Base-by-base conservation (phyloP, 2,797 vertebrate species). In the Moxostoma hubbsi region DNA sequence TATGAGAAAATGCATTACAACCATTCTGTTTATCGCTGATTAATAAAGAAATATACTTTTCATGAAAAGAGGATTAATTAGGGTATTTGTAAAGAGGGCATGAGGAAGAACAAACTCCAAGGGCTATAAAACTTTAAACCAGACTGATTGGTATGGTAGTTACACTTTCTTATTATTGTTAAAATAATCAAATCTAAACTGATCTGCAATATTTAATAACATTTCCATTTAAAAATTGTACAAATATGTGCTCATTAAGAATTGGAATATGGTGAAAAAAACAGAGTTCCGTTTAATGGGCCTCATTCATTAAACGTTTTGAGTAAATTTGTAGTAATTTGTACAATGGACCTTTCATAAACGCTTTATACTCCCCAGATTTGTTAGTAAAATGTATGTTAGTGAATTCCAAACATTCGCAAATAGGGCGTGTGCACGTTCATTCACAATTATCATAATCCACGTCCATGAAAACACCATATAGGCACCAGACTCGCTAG, bases 161-260 rank as follows among this genome's bases (percentile, higher is more conserved):
- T 83, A 85, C 88, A 84, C 83, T 75, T 57, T 87, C 84, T 84
- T 77, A 73, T 72, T 72, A 80, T 85, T 75, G 58, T 72, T 84
- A 86, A 87, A 91, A 92, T 92, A 93, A 92, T 93, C 89, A 89
- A 91, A 89, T 85, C 82, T 81, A 77, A 85, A 83, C 85, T 84
- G 85, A 93, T 95, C 93, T 93, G 93, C 92, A 94, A 94, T 91
- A 85, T 87, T 87, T 87, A 85, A 88, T 89, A 87, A 87, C 83
- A 73, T 78, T 72, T 50, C 36, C 65, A 77, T 63, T 72, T 78
- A n/a, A 24, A 73, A 53, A 36, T 36, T 36, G 24, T 10, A 62
- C 46, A 79, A 88, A 13, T 62, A 36, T 62, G 11, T 43, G 24
- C 59, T 12, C 9, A 18, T 18, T 18, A 9, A 5, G 8, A 15